Percentiles rank a stretch among this genome's conserved stretches.
Evolutionary conservation across 2,797 vertebrate genomes (phyloP).

Genomic region (Heliangelus exortis): DNA sequence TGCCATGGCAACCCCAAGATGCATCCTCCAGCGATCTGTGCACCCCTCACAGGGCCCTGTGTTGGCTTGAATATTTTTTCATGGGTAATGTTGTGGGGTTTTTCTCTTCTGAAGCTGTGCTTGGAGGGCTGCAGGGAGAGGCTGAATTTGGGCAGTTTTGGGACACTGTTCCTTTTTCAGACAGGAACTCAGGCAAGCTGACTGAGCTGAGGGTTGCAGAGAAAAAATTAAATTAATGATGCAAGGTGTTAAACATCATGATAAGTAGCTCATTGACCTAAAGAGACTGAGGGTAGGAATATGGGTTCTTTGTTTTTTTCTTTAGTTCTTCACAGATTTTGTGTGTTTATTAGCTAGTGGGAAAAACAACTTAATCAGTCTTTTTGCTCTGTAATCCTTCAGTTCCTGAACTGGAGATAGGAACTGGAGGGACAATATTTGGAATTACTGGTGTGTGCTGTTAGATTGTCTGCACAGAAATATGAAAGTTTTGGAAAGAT

Average conservation of each 20-base stretch:
- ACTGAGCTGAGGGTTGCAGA: neutral
- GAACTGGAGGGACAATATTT: neutral
- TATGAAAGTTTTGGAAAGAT: neutral
- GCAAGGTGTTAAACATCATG: neutral
- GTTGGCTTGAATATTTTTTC: neutral
- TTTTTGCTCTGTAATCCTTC: neutral
- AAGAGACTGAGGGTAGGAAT: neutral
- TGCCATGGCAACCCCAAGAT: slow-evolving; percentile 31
- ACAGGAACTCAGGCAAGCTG: rapidly evolving
- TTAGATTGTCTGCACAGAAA: neutral
- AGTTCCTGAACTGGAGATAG: neutral
- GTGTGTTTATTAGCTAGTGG: neutral
- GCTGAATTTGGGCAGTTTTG: neutral
- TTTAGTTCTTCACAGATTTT: neutral
- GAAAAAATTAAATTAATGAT: no score
- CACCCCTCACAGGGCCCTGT: rapidly evolving
- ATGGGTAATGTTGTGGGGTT: neutral
- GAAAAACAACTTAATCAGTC: rapidly evolving
- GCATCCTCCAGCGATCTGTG: neutral
- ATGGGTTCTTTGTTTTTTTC: neutral
- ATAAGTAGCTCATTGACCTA: rapidly evolving
- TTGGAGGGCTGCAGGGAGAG: neutral
- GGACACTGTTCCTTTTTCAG: neutral
- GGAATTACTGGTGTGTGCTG: neutral
- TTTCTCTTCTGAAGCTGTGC: neutral